Percentiles rank a stretch among this genome's conserved stretches.
Evolutionary conservation across 2,888 invertebrate genomes (phyloP).

Genomic region (Notocelia uddmanniana): DNA sequence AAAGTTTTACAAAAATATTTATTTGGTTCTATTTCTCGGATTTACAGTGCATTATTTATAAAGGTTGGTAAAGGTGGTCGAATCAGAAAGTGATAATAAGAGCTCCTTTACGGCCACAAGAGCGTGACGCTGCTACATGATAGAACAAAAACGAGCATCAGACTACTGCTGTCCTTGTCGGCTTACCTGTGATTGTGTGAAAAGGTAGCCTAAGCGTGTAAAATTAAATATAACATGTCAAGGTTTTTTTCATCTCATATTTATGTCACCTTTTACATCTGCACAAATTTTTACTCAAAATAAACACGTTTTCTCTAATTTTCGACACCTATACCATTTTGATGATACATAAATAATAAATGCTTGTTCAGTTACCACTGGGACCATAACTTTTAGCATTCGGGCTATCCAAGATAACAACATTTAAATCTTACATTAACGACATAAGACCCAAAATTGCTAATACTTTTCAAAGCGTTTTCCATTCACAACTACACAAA

Average conservation of each 20-base stretch:
- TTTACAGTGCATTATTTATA: constrained; percentile 40
- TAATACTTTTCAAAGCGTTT: constrained; percentile 30
- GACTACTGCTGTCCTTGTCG: background rate
- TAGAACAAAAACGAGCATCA: background rate
- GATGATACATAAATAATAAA: constrained; percentile 41
- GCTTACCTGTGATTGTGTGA: background rate
- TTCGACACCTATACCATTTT: constrained; percentile 18
- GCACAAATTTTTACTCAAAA: background rate
- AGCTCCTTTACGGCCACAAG: background rate
- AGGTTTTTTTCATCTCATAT: background rate
- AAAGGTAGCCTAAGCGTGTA: background rate
- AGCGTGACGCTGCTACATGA: background rate
- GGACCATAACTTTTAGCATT: constrained; percentile 15
- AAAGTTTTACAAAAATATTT: constrained; percentile 72
- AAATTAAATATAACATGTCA: background rate
- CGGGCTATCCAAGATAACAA: constrained; percentile 23
- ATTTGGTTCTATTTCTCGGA: constrained; percentile 68
- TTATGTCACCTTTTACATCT: background rate
- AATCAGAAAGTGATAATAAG: constrained; percentile 41
- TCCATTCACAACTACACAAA: constrained; percentile 21
- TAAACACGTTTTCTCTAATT: constrained; percentile 40
- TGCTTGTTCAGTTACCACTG: constrained; percentile 43
- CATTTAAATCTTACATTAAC: constrained; percentile 38
- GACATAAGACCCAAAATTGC: constrained; percentile 31
- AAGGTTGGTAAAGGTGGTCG: constrained; percentile 37